Conservation (phyloP, 2,797 vertebrate species). For the Oreochromis grahami region DNA sequence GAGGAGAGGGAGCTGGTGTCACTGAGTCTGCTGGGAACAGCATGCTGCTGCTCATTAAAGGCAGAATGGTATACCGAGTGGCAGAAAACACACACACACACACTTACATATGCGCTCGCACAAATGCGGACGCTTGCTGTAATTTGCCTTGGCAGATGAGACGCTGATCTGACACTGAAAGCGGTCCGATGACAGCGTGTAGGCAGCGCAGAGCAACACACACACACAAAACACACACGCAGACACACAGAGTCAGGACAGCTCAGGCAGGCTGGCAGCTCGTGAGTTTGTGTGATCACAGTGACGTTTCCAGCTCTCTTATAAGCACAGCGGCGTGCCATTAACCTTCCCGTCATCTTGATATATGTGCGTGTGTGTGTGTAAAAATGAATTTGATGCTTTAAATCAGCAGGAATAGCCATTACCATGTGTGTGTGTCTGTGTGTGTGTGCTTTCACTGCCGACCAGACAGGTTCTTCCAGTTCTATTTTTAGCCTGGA, state of each 20-base stretch:
- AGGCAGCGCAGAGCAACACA: conserved; percentile 12
- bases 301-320: neutral
- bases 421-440: neutral
- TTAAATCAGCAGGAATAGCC: neutral
- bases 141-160: conserved; percentile 49
- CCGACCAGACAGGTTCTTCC: conserved; percentile 35
- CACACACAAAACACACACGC: neutral
- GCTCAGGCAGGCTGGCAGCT: neutral
- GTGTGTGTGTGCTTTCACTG: neutral
- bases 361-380: neutral
- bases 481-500: conserved; percentile 47
- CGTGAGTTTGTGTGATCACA: neutral
- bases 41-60: conserved; percentile 60
- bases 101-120: neutral
- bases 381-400: neutral
- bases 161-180: conserved; percentile 52
- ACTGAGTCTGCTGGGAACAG: conserved; percentile 38
- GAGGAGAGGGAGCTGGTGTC: conserved; percentile 8
- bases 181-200: conserved; percentile 18
- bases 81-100: conserved; percentile 1
- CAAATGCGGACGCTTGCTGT: neutral
- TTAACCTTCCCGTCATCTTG: neutral
- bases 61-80: conserved; percentile 25
- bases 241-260: neutral
- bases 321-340: neutral